Conservation (phyloP, 2,888 invertebrate species). For the Meiosimyza decipiens region DNA sequence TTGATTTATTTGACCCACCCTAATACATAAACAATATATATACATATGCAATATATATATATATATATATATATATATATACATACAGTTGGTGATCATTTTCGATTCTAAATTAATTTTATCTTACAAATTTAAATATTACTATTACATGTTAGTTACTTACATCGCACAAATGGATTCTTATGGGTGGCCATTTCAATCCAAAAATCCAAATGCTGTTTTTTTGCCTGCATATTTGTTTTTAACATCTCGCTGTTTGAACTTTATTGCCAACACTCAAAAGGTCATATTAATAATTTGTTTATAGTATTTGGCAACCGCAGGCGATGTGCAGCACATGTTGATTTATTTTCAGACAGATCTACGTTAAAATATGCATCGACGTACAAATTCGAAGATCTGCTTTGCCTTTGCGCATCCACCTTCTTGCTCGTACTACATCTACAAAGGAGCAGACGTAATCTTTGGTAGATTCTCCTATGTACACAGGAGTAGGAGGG, state of each 20-base stretch:
- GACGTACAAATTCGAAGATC: not conserved
- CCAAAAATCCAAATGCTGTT: too few species aligned
- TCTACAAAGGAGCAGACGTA: conserved; percentile 2
- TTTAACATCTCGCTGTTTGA: not conserved
- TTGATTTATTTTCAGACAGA: conserved; percentile 29
- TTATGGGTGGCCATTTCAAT: too few species aligned
- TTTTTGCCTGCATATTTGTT: too few species aligned
- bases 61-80: too few species aligned
- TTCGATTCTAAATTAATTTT: too few species aligned
- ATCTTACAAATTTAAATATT: too few species aligned
- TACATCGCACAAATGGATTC: too few species aligned
- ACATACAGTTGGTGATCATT: too few species aligned
- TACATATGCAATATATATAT: too few species aligned
- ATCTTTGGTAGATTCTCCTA: conserved; percentile 10
- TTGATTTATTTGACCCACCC: too few species aligned
- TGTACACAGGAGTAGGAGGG: conserved; percentile 23
- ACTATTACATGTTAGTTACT: too few species aligned
- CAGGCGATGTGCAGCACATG: conserved; percentile 22
- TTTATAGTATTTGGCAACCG: conserved; percentile 26
- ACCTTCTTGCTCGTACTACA: conserved; percentile 7
- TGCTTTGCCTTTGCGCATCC: conserved; percentile 13
- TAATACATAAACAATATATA: too few species aligned
- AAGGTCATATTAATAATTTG: conserved; percentile 28
- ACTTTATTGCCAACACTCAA: conserved; percentile 14
- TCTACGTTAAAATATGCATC: conserved; percentile 24